A percentile compares a stretch with the other conserved stretches of the same genome.
phyloP scores from a whole-genome alignment of 92 coral and sea anemone species.

The Zoanthus solanderi region DNA sequence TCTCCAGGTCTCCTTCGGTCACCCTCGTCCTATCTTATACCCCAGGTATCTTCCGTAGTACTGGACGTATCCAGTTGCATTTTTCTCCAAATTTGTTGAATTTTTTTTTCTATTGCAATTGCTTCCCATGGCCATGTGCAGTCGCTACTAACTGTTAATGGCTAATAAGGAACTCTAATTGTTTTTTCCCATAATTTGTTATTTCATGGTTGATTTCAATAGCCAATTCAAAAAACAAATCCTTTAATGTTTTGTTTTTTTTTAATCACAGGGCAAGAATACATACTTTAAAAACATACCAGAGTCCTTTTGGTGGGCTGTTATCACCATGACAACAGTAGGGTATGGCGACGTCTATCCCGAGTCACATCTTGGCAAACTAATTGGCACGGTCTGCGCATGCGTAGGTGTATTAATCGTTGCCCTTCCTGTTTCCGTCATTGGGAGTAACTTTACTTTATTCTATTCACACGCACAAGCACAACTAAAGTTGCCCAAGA shows the following conservation, averaged over 20 bases:
- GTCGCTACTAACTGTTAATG: too few relatives aligned
- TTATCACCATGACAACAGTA: conserved; percentile 99
- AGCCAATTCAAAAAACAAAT: background rate
- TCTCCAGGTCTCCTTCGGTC: too few relatives aligned
- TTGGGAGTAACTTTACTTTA: conserved; percentile 97
- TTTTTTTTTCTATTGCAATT: too few relatives aligned
- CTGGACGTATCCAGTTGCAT: too few relatives aligned
- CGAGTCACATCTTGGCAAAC: conserved; percentile 74
- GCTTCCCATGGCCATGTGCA: too few relatives aligned
- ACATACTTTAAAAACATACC: conserved; percentile 83
- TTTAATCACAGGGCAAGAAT: conserved; percentile 42
- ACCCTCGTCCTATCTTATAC: too few relatives aligned
- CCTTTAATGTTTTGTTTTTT: conserved; percentile 23
- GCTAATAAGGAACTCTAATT: too few relatives aligned
- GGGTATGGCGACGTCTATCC: conserved; percentile 99
- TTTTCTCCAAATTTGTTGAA: too few relatives aligned
- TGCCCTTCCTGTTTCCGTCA: conserved; percentile 98
- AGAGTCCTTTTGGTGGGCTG: conserved; percentile 99
- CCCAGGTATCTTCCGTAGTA: too few relatives aligned
- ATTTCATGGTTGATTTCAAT: background rate
- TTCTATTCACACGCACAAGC: conserved; percentile 99
- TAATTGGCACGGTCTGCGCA: conserved; percentile 96
- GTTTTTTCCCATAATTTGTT: too few relatives aligned
- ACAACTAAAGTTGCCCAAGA: conserved; percentile 93
- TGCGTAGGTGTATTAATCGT: conserved; percentile 98